A percentile compares a stretch with the other conserved stretches of the same genome.
These are phyloP conservation scores for Drosophila infuscata DNA, from an alignment of 2,888 invertebrate genomes.

Conservation along the genomic window DNA sequence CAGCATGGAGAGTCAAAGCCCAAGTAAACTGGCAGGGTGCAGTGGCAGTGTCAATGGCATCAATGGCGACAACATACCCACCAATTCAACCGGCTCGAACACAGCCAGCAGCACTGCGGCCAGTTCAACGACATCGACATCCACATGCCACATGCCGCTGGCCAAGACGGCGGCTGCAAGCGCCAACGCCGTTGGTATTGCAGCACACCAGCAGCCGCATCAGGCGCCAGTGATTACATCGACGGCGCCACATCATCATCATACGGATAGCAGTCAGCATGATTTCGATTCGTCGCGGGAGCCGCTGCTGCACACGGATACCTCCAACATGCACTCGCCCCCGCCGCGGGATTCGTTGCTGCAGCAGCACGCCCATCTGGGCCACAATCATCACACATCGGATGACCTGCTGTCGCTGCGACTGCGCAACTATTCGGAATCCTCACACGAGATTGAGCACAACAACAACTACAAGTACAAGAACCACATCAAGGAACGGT, in stretches of 20 bases:
- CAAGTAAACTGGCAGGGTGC: constrained; percentile 41
- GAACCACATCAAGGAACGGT: constrained; percentile 96
- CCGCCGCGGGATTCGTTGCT: constrained; percentile 78
- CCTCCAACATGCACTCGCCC: constrained; percentile 83
- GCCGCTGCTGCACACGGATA: constrained; percentile 82
- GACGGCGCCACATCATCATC: constrained; percentile 82
- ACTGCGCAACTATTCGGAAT: constrained; percentile 85
- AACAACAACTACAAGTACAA: constrained; percentile 94
- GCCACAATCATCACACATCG: constrained; percentile 73
- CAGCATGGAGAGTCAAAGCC: constrained; percentile 44
- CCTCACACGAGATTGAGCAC: constrained; percentile 85
- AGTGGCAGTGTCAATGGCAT: constrained; percentile 39
- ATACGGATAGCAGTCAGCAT: constrained; percentile 84
- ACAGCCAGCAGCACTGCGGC: constrained; percentile 59
- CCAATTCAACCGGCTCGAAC: constrained; percentile 48
- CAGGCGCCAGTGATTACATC: constrained; percentile 85
- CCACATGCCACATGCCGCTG: constrained; percentile 50
- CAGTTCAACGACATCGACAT: constrained; percentile 64
- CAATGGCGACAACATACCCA: constrained; percentile 42
- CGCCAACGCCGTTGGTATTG: constrained; percentile 54
- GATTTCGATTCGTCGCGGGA: constrained; percentile 84
- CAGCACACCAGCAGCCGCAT: constrained; percentile 81
- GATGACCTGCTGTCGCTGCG: constrained; percentile 81
- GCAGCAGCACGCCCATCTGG: constrained; percentile 64
- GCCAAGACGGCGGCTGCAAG: constrained; percentile 27